phyloP scores from a whole-genome alignment of 2,888 invertebrate species.

The Margaritifera margaritifera region DNA sequence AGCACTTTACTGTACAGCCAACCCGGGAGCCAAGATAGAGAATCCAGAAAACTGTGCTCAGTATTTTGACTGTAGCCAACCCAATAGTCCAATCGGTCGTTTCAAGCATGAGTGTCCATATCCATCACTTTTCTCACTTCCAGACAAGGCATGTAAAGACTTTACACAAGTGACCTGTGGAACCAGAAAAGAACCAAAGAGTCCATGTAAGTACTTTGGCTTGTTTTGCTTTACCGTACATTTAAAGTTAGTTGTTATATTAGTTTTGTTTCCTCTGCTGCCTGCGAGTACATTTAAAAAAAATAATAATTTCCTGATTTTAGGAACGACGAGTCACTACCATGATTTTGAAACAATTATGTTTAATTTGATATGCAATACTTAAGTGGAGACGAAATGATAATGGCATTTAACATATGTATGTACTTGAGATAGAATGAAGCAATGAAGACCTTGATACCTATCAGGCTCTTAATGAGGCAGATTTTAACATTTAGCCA shows the following conservation, averaged over 20 bases:
- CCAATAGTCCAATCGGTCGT: slow-evolving; percentile 13
- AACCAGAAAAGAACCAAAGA: slow-evolving; percentile 37
- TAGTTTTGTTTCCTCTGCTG: no score
- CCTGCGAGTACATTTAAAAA: no score
- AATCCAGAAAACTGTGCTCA: slow-evolving; percentile 48
- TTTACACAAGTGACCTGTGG: slow-evolving; percentile 49
- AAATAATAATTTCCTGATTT: no score
- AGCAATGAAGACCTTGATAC: no score
- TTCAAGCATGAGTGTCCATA: slow-evolving; percentile 52
- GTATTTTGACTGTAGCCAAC: slow-evolving; percentile 51
- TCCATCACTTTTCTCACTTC: slow-evolving; percentile 45
- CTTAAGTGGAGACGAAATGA: no score
- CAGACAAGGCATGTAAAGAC: slow-evolving; percentile 35
- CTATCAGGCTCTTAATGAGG: no score
- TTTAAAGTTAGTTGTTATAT: not conserved
- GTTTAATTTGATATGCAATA: no score
- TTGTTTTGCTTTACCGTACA: not conserved
- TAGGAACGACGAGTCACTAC: no score
- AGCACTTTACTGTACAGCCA: slow-evolving; percentile 33
- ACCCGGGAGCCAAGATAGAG: slow-evolving; percentile 19
- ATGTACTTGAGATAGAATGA: no score
- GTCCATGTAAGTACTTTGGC: slow-evolving; percentile 48
- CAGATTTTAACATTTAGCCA: no score
- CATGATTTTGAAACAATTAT: no score
- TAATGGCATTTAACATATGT: no score